phyloP scores from a whole-genome alignment of 1,140 invertebrate genomes.

The Rhizoglyphus robini region DNA sequence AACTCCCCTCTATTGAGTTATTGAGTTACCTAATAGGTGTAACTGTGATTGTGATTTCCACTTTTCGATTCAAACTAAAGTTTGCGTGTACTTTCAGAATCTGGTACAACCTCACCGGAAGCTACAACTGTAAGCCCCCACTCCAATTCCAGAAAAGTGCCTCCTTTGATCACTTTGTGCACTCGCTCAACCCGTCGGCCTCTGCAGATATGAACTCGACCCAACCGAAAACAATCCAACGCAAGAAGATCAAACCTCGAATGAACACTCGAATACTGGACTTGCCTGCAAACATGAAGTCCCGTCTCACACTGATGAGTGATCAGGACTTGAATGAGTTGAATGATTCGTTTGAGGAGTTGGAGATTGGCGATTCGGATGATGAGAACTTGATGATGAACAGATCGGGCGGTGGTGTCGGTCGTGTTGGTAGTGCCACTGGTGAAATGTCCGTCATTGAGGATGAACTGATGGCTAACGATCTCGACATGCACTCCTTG shows the following conservation, averaged over 20 bases:
- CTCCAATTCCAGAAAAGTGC: neutral
- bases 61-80: neutral
- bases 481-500: constrained; percentile 92
- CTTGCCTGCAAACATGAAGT: neutral
- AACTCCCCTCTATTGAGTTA: no score
- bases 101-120: neutral
- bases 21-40: no score
- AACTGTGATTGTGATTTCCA: no score
- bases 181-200: neutral
- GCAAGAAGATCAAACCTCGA: neutral
- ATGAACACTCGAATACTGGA: neutral
- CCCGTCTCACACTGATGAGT: neutral
- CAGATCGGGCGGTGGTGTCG: neutral
- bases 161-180: neutral
- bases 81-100: neutral
- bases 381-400: neutral
- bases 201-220: neutral
- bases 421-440: neutral
- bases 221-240: no score
- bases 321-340: neutral
- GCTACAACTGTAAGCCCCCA: neutral
- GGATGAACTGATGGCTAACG: constrained; percentile 86
- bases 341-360: neutral
- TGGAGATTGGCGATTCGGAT: neutral
- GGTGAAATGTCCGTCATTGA: neutral